Evolutionary conservation across 2,888 invertebrate genomes (phyloP).

Genomic region (Caenorhabditis sp.): DNA sequence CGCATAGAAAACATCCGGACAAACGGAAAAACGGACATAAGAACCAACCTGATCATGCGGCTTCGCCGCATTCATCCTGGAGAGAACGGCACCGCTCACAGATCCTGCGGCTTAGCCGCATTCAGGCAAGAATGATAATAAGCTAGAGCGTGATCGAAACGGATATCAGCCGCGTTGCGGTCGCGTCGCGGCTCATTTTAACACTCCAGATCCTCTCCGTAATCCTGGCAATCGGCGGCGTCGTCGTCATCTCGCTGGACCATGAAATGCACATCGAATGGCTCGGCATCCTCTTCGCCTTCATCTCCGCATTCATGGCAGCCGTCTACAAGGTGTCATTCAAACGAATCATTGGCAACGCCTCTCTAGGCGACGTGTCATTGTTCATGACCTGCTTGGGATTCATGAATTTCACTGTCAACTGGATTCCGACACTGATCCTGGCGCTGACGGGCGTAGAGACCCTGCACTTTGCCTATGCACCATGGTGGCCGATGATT

Average conservation of each 20-base stretch:
- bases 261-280: constrained; percentile 70
- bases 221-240: constrained; percentile 78
- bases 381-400: constrained; percentile 95
- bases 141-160: too few species aligned
- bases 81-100: too few species aligned
- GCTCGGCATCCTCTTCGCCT: constrained; percentile 92
- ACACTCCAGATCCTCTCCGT: constrained; percentile 76
- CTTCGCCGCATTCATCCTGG: too few species aligned
- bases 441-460: constrained; percentile 93
- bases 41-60: too few species aligned
- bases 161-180: too few species aligned
- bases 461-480: constrained; percentile 89
- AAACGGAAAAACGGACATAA: too few species aligned
- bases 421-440: constrained; percentile 86
- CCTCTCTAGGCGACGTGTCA: constrained; percentile 93
- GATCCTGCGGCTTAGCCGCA: too few species aligned
- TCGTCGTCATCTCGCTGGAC: constrained; percentile 79
- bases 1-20: too few species aligned
- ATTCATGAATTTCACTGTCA: constrained; percentile 90
- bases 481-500: constrained; percentile 93
- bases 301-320: constrained; percentile 93
- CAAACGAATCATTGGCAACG: constrained; percentile 94
- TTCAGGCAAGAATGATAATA: too few species aligned
- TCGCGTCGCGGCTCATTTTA: too few species aligned
- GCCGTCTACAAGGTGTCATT: constrained; percentile 96